phyloP scores from a whole-genome alignment of 2,888 invertebrate genomes.

The Gisinianus flammeolus region DNA sequence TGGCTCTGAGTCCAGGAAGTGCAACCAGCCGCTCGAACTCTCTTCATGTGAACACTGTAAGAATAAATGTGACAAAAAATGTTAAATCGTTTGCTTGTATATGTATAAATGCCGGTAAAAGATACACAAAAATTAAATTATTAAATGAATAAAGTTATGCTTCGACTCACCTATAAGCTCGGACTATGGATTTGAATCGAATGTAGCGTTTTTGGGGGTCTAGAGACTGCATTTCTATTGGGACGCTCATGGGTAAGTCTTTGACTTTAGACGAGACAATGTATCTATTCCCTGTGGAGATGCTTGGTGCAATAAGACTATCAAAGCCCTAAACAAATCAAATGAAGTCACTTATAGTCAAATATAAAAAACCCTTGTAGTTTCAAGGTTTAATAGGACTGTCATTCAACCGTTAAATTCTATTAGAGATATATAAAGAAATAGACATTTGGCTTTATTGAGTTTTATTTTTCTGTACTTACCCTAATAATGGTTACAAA shows the following conservation, averaged over 20 bases:
- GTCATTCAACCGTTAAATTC: not conserved
- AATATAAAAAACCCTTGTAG: not conserved
- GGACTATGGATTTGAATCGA: slow-evolving; percentile 28
- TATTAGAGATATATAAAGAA: slow-evolving; percentile 4
- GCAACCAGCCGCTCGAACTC: slow-evolving; percentile 46
- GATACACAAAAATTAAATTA: too few species aligned
- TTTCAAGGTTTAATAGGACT: not conserved
- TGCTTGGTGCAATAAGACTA: slow-evolving; percentile 16
- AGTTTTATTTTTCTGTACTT: too few species aligned
- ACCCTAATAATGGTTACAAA: slow-evolving; percentile 63
- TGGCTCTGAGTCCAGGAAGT: slow-evolving; percentile 57
- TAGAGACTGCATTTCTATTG: slow-evolving; percentile 19
- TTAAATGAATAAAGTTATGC: too few species aligned
- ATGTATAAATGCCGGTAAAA: too few species aligned
- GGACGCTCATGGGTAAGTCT: not conserved
- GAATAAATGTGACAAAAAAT: too few species aligned
- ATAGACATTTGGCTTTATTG: too few species aligned
- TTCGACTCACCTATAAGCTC: too few species aligned
- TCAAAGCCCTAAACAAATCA: slow-evolving; percentile 22
- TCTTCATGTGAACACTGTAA: slow-evolving; percentile 32
- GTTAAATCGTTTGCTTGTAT: too few species aligned
- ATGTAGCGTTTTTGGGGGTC: slow-evolving; percentile 24
- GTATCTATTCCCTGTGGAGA: slow-evolving; percentile 22
- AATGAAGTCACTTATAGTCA: slow-evolving; percentile 3
- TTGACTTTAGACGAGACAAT: slow-evolving; percentile 29